Evolutionary conservation across 2,113 vertebrate genomes (phyloP).

Genomic region (Neotoma lepida): DNA sequence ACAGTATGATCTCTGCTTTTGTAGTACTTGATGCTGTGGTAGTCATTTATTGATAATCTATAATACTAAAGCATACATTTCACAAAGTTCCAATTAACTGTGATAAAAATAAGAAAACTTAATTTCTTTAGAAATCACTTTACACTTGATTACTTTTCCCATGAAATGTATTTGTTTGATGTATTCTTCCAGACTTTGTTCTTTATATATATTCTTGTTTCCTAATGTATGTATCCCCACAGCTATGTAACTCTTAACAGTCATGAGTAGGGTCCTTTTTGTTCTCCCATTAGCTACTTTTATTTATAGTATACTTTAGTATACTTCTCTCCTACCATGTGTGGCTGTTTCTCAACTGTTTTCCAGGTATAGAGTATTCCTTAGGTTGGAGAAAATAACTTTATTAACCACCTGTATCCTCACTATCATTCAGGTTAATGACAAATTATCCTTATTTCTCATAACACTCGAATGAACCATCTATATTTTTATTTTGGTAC

Average conservation of each 20-base stretch:
- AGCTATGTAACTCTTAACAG: not conserved
- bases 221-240: not conserved
- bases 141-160: not conserved
- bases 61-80: not conserved
- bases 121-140: not conserved
- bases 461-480: not conserved
- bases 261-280: not conserved
- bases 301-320: not conserved
- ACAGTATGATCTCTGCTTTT: not conserved
- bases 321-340: not conserved
- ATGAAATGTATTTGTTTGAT: not conserved
- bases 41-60: conserved; percentile 2
- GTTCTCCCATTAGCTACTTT: not conserved
- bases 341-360: not conserved
- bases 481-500: not conserved
- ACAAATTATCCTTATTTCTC: not conserved
- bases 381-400: not conserved
- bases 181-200: not conserved
- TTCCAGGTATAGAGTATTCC: not conserved
- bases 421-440: not conserved
- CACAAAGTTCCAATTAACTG: not conserved
- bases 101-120: not conserved
- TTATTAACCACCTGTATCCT: not conserved
- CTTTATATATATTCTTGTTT: not conserved
- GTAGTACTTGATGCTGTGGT: not conserved